These are phyloP conservation scores for Eucriotettix oculatus DNA, from an alignment of 2,888 invertebrate genomes.

Conservation along the genomic window DNA sequence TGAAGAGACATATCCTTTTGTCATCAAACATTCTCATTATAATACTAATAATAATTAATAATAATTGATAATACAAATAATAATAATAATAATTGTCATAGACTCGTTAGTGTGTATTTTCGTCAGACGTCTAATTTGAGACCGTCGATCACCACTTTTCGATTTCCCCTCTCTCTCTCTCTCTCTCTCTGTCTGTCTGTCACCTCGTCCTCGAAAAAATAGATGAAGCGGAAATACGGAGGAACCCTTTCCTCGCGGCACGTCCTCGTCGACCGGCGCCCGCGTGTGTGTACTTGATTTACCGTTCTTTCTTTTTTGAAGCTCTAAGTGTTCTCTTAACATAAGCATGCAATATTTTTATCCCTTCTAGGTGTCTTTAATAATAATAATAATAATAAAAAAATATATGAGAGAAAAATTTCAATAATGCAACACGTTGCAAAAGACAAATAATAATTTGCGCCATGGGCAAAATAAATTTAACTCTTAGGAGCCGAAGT, in stretches of 20 bases:
- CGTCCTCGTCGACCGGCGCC: no score
- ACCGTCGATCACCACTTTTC: no score
- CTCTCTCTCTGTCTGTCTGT: no score
- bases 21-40: not conserved
- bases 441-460: conserved; percentile 9
- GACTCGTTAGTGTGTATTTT: conserved; percentile 1
- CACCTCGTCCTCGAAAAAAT: no score
- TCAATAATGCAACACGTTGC: conserved; percentile 6
- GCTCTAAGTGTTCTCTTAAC: not conserved
- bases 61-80: not conserved
- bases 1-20: not conserved
- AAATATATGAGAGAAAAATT: conserved; percentile 1
- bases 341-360: not conserved
- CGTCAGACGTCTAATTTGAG: no score
- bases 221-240: no score
- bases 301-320: not conserved
- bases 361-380: not conserved
- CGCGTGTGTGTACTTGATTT: not conserved
- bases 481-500: conserved; percentile 1
- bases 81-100: conserved; percentile 3
- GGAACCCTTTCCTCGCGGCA: no score
- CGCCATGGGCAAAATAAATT: conserved; percentile 5
- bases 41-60: not conserved
- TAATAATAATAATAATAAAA: not conserved
- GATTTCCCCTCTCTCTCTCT: no score